Conservation (phyloP, 2,113 vertebrate genomes). For the Nesoenas mayeri region DNA sequence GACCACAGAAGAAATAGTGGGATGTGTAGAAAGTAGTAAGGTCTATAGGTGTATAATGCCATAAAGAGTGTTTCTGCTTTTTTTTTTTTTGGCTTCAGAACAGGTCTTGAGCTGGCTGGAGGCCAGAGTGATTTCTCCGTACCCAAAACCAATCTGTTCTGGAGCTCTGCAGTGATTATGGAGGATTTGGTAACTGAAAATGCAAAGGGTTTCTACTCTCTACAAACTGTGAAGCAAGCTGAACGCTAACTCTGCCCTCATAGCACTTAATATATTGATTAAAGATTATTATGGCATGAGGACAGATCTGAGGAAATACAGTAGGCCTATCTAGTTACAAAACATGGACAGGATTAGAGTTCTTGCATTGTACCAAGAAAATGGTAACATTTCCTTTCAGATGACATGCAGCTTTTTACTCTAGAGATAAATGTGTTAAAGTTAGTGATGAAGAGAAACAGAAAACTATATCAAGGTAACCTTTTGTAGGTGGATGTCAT, state of each 20-base stretch:
- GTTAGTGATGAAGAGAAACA: neutral
- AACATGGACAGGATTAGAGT: neutral
- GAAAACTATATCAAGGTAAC: neutral
- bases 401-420: neutral
- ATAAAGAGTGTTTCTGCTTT: neutral
- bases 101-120: neutral
- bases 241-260: neutral
- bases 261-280: neutral
- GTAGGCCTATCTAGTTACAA: neutral
- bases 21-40: neutral
- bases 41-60: neutral
- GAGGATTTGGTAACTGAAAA: neutral
- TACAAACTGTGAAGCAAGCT: neutral
- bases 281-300: neutral
- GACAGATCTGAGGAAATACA: neutral
- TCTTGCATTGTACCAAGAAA: slow-evolving; percentile 31
- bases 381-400: neutral
- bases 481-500: neutral
- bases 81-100: neutral
- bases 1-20: neutral
- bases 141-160: neutral
- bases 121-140: neutral
- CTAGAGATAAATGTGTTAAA: neutral
- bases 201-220: neutral
- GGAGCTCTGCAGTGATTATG: neutral